A percentile compares a stretch with the other conserved stretches of the same genome.
These are phyloP conservation scores for Aphaenogaster ashmeadi DNA, from an alignment of 1,140 invertebrate species.

Conservation along the genomic window DNA sequence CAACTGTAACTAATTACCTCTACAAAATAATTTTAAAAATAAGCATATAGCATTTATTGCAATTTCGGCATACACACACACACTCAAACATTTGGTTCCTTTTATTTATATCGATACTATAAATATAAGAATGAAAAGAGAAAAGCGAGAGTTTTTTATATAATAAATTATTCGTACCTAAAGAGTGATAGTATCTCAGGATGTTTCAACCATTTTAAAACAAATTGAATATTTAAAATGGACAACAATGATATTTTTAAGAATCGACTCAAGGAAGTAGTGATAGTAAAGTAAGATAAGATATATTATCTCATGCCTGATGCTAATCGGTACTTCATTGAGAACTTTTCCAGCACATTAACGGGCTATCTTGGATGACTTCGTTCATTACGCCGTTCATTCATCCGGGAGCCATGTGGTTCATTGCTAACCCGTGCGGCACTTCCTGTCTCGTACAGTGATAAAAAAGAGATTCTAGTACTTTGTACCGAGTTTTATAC, in stretches of 20 bases:
- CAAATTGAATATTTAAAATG: neutral
- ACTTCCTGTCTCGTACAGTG: conserved; percentile 63
- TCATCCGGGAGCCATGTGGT: conserved; percentile 72
- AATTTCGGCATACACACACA: neutral
- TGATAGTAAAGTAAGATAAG: neutral
- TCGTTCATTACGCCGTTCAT: conserved; percentile 68
- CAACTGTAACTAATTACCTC: too few species aligned
- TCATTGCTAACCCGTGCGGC: conserved; percentile 42
- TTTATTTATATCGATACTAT: neutral
- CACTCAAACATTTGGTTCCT: neutral
- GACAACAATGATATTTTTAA: neutral
- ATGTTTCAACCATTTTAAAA: neutral
- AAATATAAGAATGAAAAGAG: neutral
- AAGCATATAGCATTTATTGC: neutral
- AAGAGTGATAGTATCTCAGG: neutral
- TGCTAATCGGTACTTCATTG: conserved; percentile 27
- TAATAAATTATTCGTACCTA: too few species aligned
- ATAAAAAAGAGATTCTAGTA: conserved; percentile 32
- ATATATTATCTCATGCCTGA: neutral
- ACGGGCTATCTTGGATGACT: conserved; percentile 34
- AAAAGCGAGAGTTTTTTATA: neutral
- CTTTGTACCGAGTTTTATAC: neutral
- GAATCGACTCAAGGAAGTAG: neutral
- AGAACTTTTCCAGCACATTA: conserved; percentile 14
- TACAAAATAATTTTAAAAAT: too few species aligned